phyloP scores from a whole-genome alignment of 2,888 invertebrate genomes.

The Drosophila sordidula region DNA sequence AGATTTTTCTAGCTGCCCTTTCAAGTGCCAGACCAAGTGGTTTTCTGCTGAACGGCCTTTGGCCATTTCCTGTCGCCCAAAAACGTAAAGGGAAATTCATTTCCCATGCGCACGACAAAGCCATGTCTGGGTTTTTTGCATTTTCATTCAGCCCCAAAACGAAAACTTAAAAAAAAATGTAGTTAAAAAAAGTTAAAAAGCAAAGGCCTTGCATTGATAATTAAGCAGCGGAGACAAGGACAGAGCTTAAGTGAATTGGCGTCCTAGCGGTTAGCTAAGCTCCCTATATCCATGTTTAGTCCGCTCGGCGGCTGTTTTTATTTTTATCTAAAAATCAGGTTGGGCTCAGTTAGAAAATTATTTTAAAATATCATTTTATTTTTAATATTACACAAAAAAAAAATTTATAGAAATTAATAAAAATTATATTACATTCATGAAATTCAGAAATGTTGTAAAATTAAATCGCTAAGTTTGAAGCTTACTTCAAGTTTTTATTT shows the following conservation, averaged over 20 bases:
- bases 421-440: not conserved
- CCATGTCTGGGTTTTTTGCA: constrained; percentile 67
- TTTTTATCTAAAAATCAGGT: not conserved
- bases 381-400: no score
- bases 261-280: constrained; percentile 17
- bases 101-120: constrained; percentile 78
- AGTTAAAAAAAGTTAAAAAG: constrained; percentile 32
- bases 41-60: constrained; percentile 38
- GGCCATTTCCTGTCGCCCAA: constrained; percentile 73
- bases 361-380: no score
- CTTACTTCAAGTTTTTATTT: not conserved
- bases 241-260: constrained; percentile 26
- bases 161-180: constrained; percentile 40
- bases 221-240: constrained; percentile 62
- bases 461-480: no score
- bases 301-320: not conserved
- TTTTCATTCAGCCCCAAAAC: constrained; percentile 60
- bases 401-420: no score
- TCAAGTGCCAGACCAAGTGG: constrained; percentile 18
- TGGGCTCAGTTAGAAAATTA: not conserved
- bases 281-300: constrained; percentile 24
- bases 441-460: not conserved
- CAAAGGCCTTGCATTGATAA: constrained; percentile 75
- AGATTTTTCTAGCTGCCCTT: constrained; percentile 31
- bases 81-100: constrained; percentile 72